phyloP scores from a whole-genome alignment of 2,113 vertebrate genomes.

The Haliaeetus leucogaster region DNA sequence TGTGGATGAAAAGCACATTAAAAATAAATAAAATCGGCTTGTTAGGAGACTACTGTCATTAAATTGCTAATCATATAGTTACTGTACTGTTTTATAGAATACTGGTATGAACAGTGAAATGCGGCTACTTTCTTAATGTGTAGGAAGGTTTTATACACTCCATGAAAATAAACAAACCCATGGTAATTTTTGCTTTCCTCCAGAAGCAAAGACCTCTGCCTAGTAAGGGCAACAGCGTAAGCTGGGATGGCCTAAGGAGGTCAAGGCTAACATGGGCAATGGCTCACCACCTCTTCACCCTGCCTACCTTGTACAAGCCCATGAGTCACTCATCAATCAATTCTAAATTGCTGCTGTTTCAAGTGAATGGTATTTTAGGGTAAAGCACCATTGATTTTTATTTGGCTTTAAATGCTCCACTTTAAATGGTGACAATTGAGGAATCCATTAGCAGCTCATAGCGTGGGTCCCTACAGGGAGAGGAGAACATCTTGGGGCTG shows the following conservation, averaged over 20 bases:
- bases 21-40: background rate
- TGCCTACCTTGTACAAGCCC: background rate
- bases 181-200: background rate
- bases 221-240: background rate
- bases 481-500: background rate
- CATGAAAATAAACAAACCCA: background rate
- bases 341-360: background rate
- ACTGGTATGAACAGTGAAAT: background rate
- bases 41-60: background rate
- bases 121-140: rapidly evolving
- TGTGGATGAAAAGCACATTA: background rate
- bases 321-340: background rate
- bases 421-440: background rate
- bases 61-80: background rate
- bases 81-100: background rate
- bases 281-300: background rate
- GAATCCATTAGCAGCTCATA: background rate
- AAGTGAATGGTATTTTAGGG: background rate
- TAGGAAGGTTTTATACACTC: background rate
- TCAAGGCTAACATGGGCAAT: background rate
- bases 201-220: background rate
- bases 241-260: background rate
- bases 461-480: background rate
- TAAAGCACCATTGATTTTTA: slow-evolving; percentile 13
- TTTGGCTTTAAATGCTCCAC: background rate